Conservation (phyloP, 2,797 vertebrate genomes). For the Rousettus madagascariensis region DNA sequence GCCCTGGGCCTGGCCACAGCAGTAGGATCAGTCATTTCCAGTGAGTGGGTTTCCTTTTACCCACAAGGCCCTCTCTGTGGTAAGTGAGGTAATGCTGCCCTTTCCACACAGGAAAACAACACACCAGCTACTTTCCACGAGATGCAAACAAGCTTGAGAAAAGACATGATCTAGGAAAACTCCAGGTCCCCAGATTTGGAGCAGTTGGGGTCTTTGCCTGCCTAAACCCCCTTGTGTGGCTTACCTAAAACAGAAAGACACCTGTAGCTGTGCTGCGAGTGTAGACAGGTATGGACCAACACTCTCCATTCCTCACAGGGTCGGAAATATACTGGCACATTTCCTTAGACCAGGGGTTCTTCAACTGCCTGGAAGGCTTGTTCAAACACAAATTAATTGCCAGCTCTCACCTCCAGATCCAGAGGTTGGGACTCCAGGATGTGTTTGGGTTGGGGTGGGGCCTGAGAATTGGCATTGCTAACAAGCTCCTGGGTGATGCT, state of each 20-base stretch:
- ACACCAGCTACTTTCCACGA: neutral
- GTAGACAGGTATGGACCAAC: neutral
- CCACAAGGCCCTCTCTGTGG: neutral
- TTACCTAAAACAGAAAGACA: neutral
- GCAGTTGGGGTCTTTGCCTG: neutral
- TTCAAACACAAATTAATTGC: neutral
- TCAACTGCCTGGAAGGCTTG: neutral
- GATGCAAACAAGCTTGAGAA: neutral
- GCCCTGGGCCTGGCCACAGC: neutral
- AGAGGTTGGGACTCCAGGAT: neutral
- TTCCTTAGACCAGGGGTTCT: neutral
- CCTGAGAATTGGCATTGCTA: neutral
- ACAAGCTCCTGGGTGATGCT: neutral
- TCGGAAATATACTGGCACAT: fast-evolving
- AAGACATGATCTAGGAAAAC: neutral
- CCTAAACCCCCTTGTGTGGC: neutral
- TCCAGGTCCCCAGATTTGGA: neutral
- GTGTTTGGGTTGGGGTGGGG: too few relatives aligned
- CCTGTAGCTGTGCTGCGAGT: neutral
- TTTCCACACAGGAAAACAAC: neutral
- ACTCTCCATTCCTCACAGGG: fast-evolving
- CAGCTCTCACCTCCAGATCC: neutral
- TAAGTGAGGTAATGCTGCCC: neutral
- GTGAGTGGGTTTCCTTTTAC: neutral
- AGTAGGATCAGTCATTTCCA: neutral